These are phyloP conservation scores for Protophormia terraenovae DNA, from an alignment of 2,888 invertebrate species.

Conservation along the genomic window DNA sequence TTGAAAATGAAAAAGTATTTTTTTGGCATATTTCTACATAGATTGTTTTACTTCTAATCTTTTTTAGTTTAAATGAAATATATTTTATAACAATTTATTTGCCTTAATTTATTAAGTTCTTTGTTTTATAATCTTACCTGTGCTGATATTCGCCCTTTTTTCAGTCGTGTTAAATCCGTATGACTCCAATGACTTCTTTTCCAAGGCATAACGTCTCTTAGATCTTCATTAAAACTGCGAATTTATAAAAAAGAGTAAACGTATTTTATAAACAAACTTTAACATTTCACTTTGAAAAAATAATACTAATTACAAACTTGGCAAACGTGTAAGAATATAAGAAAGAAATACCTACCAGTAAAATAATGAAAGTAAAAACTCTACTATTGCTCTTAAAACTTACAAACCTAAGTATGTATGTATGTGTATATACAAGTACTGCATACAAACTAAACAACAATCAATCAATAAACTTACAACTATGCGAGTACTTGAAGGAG, in stretches of 20 bases:
- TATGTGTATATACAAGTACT: neutral
- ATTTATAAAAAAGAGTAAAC: neutral
- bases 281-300: neutral
- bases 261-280: neutral
- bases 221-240: constrained; percentile 85
- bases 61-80: no score
- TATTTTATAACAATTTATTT: no score
- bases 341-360: neutral
- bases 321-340: neutral
- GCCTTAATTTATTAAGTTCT: constrained; percentile 22
- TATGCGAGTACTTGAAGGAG: constrained; percentile 5
- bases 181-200: constrained; percentile 89
- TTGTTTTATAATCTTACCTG: constrained; percentile 83
- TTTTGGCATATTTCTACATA: no score
- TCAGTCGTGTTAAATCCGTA: constrained; percentile 88
- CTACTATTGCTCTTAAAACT: neutral
- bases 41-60: no score
- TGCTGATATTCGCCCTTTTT: constrained; percentile 88
- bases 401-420: neutral
- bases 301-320: neutral
- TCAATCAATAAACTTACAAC: constrained; percentile 55
- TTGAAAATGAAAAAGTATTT: no score
- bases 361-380: neutral
- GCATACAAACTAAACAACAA: constrained; percentile 43
- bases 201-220: constrained; percentile 87